phyloP scores from a whole-genome alignment of 2,797 vertebrate genomes.

The Mergus octosetaceus region DNA sequence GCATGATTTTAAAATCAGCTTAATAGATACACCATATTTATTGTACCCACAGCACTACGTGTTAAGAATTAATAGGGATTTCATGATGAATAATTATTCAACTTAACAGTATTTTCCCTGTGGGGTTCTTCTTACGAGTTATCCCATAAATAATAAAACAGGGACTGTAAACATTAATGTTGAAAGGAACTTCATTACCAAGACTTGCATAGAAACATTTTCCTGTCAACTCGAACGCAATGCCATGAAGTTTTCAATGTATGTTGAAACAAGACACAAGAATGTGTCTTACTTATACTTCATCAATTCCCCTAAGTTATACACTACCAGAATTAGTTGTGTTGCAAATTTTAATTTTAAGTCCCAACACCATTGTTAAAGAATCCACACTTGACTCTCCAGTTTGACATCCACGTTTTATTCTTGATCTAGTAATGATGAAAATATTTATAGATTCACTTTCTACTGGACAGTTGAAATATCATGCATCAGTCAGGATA shows the following conservation, averaged over 20 bases:
- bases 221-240: not conserved
- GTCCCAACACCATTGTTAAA: not conserved
- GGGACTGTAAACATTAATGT: constrained; percentile 24
- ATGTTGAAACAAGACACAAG: not conserved
- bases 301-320: not conserved
- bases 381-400: not conserved
- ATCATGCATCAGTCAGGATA: not conserved
- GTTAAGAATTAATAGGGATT: constrained; percentile 42
- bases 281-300: not conserved
- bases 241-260: not conserved
- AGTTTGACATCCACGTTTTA: not conserved
- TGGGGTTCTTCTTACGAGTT: not conserved
- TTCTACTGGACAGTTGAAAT: not conserved
- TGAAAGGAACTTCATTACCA: constrained; percentile 43
- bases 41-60: not conserved
- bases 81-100: constrained; percentile 52
- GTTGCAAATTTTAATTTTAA: not conserved
- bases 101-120: constrained; percentile 28
- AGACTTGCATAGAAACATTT: constrained; percentile 24
- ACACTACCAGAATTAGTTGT: not conserved
- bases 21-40: constrained; percentile 13
- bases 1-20: not conserved
- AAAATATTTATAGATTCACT: not conserved
- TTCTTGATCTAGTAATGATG: not conserved
- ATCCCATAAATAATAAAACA: constrained; percentile 62